phyloP scores from a whole-genome alignment of 2,888 invertebrate species.

The Aproaerema taeniolella region DNA sequence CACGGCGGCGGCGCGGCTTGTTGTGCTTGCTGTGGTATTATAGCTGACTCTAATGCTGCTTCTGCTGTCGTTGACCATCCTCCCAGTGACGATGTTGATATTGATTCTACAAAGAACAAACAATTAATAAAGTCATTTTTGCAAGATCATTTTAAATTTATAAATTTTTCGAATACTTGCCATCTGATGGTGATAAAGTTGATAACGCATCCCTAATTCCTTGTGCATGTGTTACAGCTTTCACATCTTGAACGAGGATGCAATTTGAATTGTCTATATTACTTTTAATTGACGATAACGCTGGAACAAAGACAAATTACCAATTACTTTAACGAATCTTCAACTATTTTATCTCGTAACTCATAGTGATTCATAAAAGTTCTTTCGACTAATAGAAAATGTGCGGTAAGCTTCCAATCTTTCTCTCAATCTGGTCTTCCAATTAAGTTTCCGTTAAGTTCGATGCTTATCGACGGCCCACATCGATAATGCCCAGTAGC shows the following conservation, averaged over 20 bases:
- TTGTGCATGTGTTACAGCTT: conserved; percentile 92
- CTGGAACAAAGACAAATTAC: conserved; percentile 75
- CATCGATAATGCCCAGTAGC: conserved; percentile 56
- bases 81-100: conserved; percentile 67
- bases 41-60: conserved; percentile 73
- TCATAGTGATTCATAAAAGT: conserved; percentile 4
- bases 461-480: conserved; percentile 44
- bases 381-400: conserved; percentile 26
- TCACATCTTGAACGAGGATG: conserved; percentile 92
- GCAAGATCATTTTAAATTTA: no score
- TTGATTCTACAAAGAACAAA: conserved; percentile 79
- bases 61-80: conserved; percentile 75
- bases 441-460: conserved; percentile 58
- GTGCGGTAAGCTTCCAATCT: conserved; percentile 39
- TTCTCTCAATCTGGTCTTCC: conserved; percentile 44
- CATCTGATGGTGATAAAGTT: conserved; percentile 69
- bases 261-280: conserved; percentile 93
- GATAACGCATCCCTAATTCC: conserved; percentile 85
- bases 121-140: no score
- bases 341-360: background rate
- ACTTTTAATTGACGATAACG: conserved; percentile 93
- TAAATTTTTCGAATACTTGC: conserved; percentile 32
- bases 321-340: conserved; percentile 4
- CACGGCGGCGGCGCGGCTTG: conserved; percentile 87
- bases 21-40: conserved; percentile 82